A percentile compares a stretch with the other conserved stretches of the same genome.
Evolutionary conservation across 2,888 invertebrate species (phyloP).

Genomic region (Drosophila hamatofila): DNA sequence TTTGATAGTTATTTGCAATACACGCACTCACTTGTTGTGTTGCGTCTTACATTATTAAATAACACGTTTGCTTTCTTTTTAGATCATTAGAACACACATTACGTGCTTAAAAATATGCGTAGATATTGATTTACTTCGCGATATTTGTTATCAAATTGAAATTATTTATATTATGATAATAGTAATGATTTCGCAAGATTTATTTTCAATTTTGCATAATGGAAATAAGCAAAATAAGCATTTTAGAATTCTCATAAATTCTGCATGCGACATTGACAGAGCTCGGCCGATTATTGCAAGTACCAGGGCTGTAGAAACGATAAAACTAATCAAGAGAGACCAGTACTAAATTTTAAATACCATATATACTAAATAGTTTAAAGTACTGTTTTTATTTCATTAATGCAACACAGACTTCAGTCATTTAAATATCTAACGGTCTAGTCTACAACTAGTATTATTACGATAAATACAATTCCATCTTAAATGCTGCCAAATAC

Average conservation of each 20-base stretch:
- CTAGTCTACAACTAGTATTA: not conserved
- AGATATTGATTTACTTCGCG: constrained; percentile 34
- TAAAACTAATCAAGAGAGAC: constrained; percentile 4
- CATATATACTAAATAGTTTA: constrained; percentile 2
- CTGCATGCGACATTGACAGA: constrained; percentile 55
- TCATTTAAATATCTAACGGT: constrained; percentile 7
- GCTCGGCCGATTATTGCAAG: constrained; percentile 44
- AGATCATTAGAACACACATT: constrained; percentile 28
- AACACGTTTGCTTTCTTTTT: constrained; percentile 59
- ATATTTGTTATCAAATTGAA: constrained; percentile 22
- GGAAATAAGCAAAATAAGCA: constrained; percentile 49
- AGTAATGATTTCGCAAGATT: constrained; percentile 26
- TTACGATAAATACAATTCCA: constrained; percentile 60
- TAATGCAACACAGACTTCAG: not conserved
- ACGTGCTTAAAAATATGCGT: constrained; percentile 22
- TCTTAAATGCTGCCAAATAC: constrained; percentile 57
- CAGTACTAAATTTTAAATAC: constrained; percentile 1
- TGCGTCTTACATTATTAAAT: constrained; percentile 65
- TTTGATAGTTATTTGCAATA: constrained; percentile 16
- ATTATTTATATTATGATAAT: constrained; percentile 26
- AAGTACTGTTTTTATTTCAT: constrained; percentile 15
- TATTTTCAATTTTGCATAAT: constrained; percentile 55
- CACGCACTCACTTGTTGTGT: constrained; percentile 54
- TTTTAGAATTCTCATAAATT: constrained; percentile 57
- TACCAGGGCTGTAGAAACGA: constrained; percentile 37